Conservation (phyloP, 2,888 invertebrate genomes). For the Oligia fasciuncula region DNA sequence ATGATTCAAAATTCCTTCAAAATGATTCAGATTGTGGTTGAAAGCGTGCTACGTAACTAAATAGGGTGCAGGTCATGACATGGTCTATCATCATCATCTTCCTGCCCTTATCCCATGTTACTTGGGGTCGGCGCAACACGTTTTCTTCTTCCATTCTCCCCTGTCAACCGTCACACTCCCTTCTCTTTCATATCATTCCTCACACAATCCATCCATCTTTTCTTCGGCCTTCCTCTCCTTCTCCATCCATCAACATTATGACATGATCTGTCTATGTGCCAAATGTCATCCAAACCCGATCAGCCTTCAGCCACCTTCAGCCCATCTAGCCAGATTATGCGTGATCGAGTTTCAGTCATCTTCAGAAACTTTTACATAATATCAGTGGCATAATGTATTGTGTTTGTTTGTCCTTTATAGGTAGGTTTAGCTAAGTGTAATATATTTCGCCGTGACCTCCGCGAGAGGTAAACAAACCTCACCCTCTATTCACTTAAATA, state of each 20-base stretch:
- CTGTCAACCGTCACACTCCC: too few relatives aligned
- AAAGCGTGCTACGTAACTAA: background rate
- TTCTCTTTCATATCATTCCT: too few relatives aligned
- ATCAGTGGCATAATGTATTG: background rate
- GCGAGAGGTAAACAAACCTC: constrained; percentile 43
- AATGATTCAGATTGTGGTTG: background rate
- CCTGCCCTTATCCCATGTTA: too few relatives aligned
- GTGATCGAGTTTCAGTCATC: background rate
- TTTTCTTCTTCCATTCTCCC: too few relatives aligned
- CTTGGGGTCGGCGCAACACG: too few relatives aligned
- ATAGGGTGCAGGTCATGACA: background rate
- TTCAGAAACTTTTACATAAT: background rate
- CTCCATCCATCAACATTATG: too few relatives aligned
- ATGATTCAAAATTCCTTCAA: background rate
- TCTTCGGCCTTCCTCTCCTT: too few relatives aligned
- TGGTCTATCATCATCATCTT: too few relatives aligned
- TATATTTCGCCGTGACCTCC: constrained; percentile 31
- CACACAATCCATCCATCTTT: too few relatives aligned
- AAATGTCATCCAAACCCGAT: background rate
- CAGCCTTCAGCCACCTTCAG: background rate
- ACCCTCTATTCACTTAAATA: constrained; percentile 37
- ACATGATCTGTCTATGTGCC: too few relatives aligned
- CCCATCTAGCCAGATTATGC: background rate
- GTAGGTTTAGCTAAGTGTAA: background rate
- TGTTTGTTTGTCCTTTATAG: background rate